Percentiles rank a stretch among this genome's conserved stretches.
These are phyloP conservation scores for Rhincodon typus DNA, from an alignment of 2,797 vertebrate genomes.

Conservation along the genomic window DNA sequence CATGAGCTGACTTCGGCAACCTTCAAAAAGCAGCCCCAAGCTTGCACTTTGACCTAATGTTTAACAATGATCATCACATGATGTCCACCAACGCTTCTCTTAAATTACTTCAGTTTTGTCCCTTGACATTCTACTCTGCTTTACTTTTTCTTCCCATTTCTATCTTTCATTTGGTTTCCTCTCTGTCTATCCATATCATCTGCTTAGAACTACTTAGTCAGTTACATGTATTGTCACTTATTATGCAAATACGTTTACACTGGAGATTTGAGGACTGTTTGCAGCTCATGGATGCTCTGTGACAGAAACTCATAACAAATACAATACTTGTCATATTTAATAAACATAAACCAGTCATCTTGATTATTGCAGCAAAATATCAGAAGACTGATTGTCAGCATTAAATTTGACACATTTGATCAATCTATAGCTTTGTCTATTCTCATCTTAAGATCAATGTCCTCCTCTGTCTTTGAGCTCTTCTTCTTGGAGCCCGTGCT, in stretches of 20 bases:
- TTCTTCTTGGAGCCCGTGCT: neutral
- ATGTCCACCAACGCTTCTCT: neutral
- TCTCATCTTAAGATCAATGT: neutral
- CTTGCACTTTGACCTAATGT: neutral
- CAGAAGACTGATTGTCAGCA: neutral
- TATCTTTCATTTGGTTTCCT: neutral
- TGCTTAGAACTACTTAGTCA: neutral
- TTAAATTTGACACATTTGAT: neutral
- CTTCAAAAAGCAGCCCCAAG: neutral
- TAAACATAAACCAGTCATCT: neutral
- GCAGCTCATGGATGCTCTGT: neutral
- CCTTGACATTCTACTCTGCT: neutral
- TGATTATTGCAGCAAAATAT: neutral
- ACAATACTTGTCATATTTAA: neutral
- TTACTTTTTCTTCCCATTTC: neutral
- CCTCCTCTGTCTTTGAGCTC: neutral
- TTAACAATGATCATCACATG: neutral
- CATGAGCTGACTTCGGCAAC: neutral
- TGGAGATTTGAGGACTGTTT: neutral
- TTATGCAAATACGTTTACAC: neutral
- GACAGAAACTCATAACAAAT: neutral
- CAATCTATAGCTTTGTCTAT: neutral
- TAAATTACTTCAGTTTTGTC: neutral
- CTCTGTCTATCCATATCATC: neutral
- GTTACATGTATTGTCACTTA: neutral